Conservation (phyloP, 2,888 invertebrate genomes). For the Atethmia centrago region DNA sequence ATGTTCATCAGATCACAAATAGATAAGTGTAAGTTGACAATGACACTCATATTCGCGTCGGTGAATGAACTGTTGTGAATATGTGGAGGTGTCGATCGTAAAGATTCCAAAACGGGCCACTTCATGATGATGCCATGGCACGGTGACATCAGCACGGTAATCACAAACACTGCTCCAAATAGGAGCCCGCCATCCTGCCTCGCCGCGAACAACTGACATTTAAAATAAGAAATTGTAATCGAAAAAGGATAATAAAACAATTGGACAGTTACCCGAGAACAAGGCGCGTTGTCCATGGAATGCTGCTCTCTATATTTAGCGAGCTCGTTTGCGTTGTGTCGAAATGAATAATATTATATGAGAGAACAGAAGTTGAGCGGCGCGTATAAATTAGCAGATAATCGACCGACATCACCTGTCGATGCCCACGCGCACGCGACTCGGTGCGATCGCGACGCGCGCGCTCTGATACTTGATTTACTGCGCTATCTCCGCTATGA, state of each 20-base stretch:
- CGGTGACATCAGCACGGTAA: conserved; percentile 85
- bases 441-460: conserved; percentile 51
- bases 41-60: conserved; percentile 81
- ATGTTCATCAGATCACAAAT: conserved; percentile 71
- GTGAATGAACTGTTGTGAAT: conserved; percentile 86
- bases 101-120: conserved; percentile 86
- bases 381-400: conserved; percentile 88
- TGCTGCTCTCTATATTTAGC: conserved; percentile 87
- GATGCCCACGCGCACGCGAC: conserved; percentile 81
- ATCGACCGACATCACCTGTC: conserved; percentile 86
- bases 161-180: conserved; percentile 78
- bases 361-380: conserved; percentile 86
- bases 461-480: conserved; percentile 73
- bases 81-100: conserved; percentile 89
- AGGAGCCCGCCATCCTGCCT: conserved; percentile 70
- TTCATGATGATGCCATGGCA: conserved; percentile 79
- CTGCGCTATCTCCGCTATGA: conserved; percentile 73
- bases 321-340: conserved; percentile 85
- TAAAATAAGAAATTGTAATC: conserved; percentile 81
- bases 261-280: conserved; percentile 79
- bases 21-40: conserved; percentile 81
- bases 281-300: conserved; percentile 81
- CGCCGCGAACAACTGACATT: conserved; percentile 76
- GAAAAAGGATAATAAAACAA: conserved; percentile 84
- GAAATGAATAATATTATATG: conserved; percentile 86